Evolutionary conservation across 92 coral and sea anemone species (phyloP).

Genomic region (Galaxea fascicularis): DNA sequence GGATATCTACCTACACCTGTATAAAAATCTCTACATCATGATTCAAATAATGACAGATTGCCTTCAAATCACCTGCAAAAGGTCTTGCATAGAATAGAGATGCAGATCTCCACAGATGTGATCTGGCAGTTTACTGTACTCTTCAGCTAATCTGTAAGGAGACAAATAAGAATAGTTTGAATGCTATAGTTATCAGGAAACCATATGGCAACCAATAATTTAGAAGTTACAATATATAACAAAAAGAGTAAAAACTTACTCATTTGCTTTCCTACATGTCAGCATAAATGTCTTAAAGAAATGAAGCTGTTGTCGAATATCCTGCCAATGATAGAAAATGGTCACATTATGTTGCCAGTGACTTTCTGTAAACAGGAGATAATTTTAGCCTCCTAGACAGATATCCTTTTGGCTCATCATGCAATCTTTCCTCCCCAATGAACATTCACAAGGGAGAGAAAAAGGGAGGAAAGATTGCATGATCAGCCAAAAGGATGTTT

Average conservation of each 20-base stretch:
- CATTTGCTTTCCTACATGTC: constrained; percentile 86
- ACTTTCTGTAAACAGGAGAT: too few species aligned
- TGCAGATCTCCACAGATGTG: constrained; percentile 82
- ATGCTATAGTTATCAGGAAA: too few species aligned
- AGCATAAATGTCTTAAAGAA: constrained; percentile 79
- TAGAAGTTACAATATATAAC: background rate
- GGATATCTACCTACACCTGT: background rate
- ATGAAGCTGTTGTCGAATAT: constrained; percentile 85
- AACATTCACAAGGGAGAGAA: too few species aligned
- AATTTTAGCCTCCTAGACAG: too few species aligned
- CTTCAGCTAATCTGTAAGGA: constrained; percentile 74
- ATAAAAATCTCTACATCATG: background rate
- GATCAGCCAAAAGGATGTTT: too few species aligned
- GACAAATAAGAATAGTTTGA: background rate
- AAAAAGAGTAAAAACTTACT: constrained; percentile 68
- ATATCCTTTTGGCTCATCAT: too few species aligned
- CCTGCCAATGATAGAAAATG: constrained; percentile 37
- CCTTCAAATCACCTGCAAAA: constrained; percentile 77
- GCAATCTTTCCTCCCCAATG: too few species aligned
- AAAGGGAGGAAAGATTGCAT: too few species aligned
- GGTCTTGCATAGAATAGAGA: constrained; percentile 89
- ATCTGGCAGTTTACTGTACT: constrained; percentile 73
- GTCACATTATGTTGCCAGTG: too few species aligned
- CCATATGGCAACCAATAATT: background rate
- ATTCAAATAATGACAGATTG: background rate